Conservation (phyloP, 1,140 invertebrate species). For the Formica exsecta region DNA sequence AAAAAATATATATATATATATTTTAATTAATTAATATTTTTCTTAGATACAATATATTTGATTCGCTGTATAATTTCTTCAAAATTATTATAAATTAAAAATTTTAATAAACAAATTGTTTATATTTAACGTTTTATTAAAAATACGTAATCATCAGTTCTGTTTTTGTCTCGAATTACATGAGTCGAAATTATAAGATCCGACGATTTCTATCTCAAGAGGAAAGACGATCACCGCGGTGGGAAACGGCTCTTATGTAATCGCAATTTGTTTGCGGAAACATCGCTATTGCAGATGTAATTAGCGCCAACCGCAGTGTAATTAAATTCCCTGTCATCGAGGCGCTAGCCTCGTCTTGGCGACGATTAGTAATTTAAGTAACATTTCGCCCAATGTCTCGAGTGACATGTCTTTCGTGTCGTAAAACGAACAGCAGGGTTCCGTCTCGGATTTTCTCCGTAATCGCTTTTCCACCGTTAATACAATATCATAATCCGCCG, state of each 20-base stretch:
- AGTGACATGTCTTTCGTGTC: constrained; percentile 42
- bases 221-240: not conserved
- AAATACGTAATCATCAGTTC: not conserved
- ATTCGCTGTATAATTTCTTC: not conserved
- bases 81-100: too few relatives aligned
- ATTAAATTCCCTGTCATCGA: constrained; percentile 66
- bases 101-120: too few relatives aligned
- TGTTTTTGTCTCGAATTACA: not conserved
- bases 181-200: not conserved
- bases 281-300: constrained; percentile 51
- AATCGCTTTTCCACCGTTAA: constrained; percentile 52
- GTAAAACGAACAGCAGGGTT: constrained; percentile 49
- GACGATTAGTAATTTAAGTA: constrained; percentile 65
- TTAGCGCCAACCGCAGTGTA: constrained; percentile 54
- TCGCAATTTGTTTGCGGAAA: constrained; percentile 56
- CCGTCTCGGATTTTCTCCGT: constrained; percentile 39
- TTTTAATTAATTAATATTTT: not conserved
- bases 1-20: not conserved
- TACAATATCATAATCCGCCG: constrained; percentile 12
- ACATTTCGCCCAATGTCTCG: constrained; percentile 30
- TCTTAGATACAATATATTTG: not conserved
- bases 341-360: constrained; percentile 1
- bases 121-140: too few relatives aligned
- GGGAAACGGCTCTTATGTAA: constrained; percentile 59
- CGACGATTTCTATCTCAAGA: constrained; percentile 7